A percentile compares a stretch with the other conserved stretches of the same genome.
These are phyloP conservation scores for Taenioides sp. DNA, from an alignment of 2,797 vertebrate species.

Conservation along the genomic window DNA sequence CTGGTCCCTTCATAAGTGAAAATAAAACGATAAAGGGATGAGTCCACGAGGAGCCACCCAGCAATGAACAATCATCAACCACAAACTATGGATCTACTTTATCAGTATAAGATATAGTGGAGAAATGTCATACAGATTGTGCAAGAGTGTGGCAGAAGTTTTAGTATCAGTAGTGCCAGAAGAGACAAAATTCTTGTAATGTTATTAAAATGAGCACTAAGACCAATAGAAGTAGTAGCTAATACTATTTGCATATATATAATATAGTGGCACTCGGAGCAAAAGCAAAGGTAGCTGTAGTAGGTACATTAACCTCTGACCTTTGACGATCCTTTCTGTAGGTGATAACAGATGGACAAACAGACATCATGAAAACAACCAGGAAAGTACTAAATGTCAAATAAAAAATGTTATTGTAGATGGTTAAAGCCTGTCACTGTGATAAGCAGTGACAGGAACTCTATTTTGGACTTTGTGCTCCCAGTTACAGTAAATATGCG, in stretches of 20 bases:
- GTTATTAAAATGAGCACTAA: neutral
- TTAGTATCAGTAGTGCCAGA: neutral
- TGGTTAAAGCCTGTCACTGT: neutral
- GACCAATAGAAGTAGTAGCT: too few species aligned
- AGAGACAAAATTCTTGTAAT: neutral
- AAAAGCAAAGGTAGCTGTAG: neutral
- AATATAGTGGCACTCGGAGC: neutral
- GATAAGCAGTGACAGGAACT: neutral
- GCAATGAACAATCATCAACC: neutral
- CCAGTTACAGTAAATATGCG: neutral
- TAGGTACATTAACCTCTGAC: neutral
- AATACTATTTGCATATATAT: too few species aligned
- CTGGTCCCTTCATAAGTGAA: neutral
- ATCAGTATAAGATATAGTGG: neutral
- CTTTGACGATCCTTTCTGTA: neutral
- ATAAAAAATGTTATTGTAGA: neutral
- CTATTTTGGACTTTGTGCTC: slow-evolving; percentile 51
- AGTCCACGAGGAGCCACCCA: neutral
- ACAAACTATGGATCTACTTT: neutral
- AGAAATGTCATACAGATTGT: neutral
- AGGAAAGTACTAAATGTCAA: neutral
- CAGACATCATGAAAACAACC: neutral
- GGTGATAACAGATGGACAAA: neutral
- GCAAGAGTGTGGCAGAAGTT: neutral
- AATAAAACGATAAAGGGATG: neutral